Conservation (phyloP, 2,888 invertebrate genomes). For the Bombylius major region DNA sequence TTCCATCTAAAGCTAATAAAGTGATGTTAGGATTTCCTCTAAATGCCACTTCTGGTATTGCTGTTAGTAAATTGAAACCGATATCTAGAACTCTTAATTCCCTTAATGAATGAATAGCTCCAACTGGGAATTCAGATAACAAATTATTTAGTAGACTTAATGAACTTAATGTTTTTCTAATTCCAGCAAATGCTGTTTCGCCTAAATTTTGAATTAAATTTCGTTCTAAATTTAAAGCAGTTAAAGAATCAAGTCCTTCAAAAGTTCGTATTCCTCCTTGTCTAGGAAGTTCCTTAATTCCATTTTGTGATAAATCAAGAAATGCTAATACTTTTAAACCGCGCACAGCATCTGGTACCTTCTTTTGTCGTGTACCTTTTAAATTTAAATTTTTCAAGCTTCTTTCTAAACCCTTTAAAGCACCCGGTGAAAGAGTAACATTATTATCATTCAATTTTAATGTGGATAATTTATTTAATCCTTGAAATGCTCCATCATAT, state of each 20-base stretch:
- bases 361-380: constrained; percentile 71
- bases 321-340: constrained; percentile 72
- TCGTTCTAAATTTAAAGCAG: constrained; percentile 66
- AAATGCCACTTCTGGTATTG: constrained; percentile 68
- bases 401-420: constrained; percentile 63
- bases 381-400: constrained; percentile 79
- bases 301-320: constrained; percentile 79
- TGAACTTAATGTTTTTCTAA: constrained; percentile 72
- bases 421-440: constrained; percentile 53
- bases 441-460: constrained; percentile 81
- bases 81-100: constrained; percentile 82
- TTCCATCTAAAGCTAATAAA: constrained; percentile 78
- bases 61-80: constrained; percentile 79
- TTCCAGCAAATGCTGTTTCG: constrained; percentile 63
- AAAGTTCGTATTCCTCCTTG: constrained; percentile 53
- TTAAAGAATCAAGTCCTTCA: constrained; percentile 66
- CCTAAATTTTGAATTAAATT: constrained; percentile 71
- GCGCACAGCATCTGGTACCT: constrained; percentile 64
- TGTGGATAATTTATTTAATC: constrained; percentile 60
- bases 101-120: constrained; percentile 60
- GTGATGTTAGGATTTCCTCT: constrained; percentile 72
- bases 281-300: constrained; percentile 68
- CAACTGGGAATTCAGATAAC: constrained; percentile 73
- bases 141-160: constrained; percentile 81
- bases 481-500: constrained; percentile 61